Percentiles rank a stretch among this genome's conserved stretches.
Evolutionary conservation across 2,797 vertebrate species (phyloP).

Genomic region (Lepus townsendii): DNA sequence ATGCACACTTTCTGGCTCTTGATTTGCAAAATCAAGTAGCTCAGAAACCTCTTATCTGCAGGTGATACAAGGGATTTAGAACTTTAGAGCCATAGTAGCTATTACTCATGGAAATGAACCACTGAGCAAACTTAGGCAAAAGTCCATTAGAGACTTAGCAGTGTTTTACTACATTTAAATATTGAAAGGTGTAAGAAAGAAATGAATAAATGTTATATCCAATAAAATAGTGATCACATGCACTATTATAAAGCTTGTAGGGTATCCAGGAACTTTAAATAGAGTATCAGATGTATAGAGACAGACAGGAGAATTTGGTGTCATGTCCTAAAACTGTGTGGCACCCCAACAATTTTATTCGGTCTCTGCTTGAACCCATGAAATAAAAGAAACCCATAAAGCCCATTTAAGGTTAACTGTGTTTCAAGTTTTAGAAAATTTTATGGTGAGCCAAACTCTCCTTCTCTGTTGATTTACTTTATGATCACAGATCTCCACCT

Average conservation of each 20-base stretch:
- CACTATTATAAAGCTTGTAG: neutral
- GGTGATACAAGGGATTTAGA: neutral
- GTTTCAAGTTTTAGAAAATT: constrained; percentile 31
- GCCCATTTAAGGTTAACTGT: constrained; percentile 23
- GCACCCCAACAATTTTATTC: neutral
- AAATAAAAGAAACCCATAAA: constrained; percentile 17
- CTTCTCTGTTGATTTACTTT: neutral
- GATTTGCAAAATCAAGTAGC: neutral
- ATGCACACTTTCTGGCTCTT: neutral
- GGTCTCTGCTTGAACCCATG: neutral
- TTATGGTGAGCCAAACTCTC: neutral
- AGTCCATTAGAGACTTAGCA: neutral
- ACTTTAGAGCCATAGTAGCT: neutral
- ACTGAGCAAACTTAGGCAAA: neutral
- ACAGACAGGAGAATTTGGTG: neutral
- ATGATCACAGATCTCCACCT: neutral
- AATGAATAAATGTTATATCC: neutral
- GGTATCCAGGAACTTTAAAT: neutral
- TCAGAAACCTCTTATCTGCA: neutral
- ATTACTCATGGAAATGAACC: neutral
- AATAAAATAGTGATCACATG: neutral
- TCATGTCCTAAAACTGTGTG: neutral
- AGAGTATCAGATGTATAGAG: neutral
- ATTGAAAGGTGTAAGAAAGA: neutral
- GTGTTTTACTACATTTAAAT: constrained; percentile 6